A percentile compares a stretch with the other conserved stretches of the same genome.
phyloP scores from a whole-genome alignment of 1,140 invertebrate genomes.

The Wiebesia pumilae region DNA sequence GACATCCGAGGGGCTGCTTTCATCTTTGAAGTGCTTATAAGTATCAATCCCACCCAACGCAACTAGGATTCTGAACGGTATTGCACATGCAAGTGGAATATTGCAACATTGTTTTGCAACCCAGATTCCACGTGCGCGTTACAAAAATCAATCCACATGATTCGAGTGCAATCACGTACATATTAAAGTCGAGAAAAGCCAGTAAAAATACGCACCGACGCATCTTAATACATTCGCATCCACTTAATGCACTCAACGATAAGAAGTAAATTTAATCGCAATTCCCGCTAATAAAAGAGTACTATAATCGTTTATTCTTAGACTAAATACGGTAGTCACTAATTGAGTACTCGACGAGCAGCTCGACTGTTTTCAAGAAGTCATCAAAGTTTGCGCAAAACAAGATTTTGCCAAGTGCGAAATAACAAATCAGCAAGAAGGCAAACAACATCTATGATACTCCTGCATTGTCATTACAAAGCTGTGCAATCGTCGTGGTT shows the following conservation, averaged over 20 bases:
- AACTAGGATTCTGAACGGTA: background rate
- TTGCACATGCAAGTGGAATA: background rate
- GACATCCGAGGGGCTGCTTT: background rate
- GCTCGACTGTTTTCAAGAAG: background rate
- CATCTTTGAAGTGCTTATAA: background rate
- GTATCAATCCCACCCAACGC: background rate
- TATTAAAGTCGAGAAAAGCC: background rate
- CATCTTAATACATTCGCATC: background rate
- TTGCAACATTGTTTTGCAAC: background rate
- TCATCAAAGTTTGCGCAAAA: background rate
- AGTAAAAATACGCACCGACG: background rate
- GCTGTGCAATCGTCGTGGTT: background rate
- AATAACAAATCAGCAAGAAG: background rate
- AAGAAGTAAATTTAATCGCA: background rate
- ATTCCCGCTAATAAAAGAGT: background rate
- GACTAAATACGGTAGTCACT: constrained; percentile 9
- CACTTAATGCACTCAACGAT: background rate
- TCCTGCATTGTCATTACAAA: background rate
- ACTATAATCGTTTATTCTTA: constrained; percentile 11
- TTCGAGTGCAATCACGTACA: background rate
- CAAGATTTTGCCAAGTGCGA: background rate
- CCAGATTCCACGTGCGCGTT: background rate
- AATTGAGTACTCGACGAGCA: background rate
- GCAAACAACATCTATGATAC: background rate
- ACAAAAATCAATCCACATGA: background rate